These are phyloP conservation scores for Montipora capitata DNA, from an alignment of 92 coral and sea anemone species.

Conservation along the genomic window DNA sequence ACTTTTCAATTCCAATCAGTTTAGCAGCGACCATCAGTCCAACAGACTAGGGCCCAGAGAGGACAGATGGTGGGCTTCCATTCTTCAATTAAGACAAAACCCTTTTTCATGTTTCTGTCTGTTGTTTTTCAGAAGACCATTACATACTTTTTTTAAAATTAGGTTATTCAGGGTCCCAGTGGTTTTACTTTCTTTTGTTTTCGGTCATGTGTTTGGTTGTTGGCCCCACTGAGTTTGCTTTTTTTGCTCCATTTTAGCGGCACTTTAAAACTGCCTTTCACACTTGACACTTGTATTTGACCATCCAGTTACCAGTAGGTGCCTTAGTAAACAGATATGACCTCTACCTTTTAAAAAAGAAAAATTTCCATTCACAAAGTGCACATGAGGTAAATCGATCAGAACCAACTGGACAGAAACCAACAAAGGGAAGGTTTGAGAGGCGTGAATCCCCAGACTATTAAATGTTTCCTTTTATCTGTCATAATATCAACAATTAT, in stretches of 20 bases:
- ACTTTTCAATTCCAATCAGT: constrained; percentile 42
- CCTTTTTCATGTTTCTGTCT: constrained; percentile 13
- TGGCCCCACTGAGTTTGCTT: constrained; percentile 16
- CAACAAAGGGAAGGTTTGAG: constrained; percentile 23
- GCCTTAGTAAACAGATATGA: constrained; percentile 47
- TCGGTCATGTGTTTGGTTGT: too few species aligned
- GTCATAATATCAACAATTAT: neutral
- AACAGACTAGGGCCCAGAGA: constrained; percentile 24
- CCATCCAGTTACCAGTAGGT: constrained; percentile 63
- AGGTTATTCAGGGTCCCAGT: too few species aligned
- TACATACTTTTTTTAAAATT: too few species aligned
- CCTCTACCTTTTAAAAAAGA: constrained; percentile 44
- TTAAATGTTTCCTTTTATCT: neutral
- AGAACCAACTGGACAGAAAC: neutral
- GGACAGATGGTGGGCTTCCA: constrained; percentile 59
- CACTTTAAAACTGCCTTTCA: constrained; percentile 1
- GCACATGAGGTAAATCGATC: neutral
- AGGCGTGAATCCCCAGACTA: constrained; percentile 38
- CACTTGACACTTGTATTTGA: constrained; percentile 59
- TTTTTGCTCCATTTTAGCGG: constrained; percentile 56
- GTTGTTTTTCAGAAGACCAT: constrained; percentile 27
- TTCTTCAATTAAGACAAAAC: constrained; percentile 57
- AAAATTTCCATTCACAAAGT: neutral
- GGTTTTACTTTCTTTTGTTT: too few species aligned
- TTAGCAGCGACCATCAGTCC: constrained; percentile 50